Evolutionary conservation across 1,140 invertebrate species (phyloP).

Genomic region (Andricus grossulariae): DNA sequence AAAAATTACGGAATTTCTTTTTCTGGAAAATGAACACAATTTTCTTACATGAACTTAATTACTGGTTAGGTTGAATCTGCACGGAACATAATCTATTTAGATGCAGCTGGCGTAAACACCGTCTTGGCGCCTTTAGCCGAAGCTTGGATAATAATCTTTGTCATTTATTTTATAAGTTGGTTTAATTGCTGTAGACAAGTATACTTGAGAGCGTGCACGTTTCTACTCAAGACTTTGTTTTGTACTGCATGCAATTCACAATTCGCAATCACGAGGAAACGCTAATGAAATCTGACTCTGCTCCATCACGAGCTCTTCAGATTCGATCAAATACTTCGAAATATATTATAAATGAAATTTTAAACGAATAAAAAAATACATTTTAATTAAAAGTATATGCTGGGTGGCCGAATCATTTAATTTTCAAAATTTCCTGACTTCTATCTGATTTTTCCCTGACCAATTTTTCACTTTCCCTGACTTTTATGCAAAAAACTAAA

Average conservation of each 20-base stretch:
- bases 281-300: neutral
- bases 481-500: too few relatives aligned
- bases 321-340: too few relatives aligned
- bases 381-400: too few relatives aligned
- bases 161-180: constrained; percentile 30
- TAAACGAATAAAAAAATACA: too few relatives aligned
- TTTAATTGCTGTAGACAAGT: constrained; percentile 27
- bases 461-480: too few relatives aligned
- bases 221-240: constrained; percentile 18
- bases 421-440: too few relatives aligned
- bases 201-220: neutral
- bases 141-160: constrained; percentile 25
- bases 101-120: constrained; percentile 23
- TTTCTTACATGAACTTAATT: constrained; percentile 19
- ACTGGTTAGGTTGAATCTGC: constrained; percentile 19
- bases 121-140: neutral
- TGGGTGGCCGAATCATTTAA: too few relatives aligned
- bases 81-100: constrained; percentile 20
- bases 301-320: too few relatives aligned
- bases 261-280: constrained; percentile 1
- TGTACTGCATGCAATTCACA: constrained; percentile 15
- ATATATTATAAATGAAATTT: too few relatives aligned
- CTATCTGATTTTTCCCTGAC: too few relatives aligned
- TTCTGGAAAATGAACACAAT: neutral
- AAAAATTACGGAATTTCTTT: too few relatives aligned